phyloP scores from a whole-genome alignment of 30 jellyfish, hydroid and myxozoan genomes.

The Aurelia aurita region DNA sequence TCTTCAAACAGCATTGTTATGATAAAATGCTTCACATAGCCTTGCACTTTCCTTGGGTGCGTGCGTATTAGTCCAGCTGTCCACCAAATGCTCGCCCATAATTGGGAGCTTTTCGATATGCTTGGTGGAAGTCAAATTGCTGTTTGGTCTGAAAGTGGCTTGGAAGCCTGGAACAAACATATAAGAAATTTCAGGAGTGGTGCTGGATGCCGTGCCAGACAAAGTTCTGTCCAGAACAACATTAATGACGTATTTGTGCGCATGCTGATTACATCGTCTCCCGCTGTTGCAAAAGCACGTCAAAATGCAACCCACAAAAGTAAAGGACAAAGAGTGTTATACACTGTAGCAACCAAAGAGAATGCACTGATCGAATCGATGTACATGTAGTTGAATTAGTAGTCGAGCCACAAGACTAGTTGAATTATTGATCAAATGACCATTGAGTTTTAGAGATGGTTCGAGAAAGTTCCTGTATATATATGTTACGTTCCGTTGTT shows the following conservation, averaged over 20 bases:
- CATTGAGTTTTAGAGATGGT: too few species aligned
- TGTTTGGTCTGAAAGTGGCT: background rate
- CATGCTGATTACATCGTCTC: background rate
- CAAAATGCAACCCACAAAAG: too few species aligned
- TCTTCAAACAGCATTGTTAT: background rate
- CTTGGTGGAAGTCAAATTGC: conserved; percentile 1
- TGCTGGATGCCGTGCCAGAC: conserved; percentile 9
- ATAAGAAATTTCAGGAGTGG: background rate
- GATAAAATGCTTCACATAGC: background rate
- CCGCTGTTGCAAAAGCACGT: too few species aligned
- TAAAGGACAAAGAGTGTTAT: too few species aligned
- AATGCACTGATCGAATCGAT: too few species aligned
- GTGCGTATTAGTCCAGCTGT: background rate
- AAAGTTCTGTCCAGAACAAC: background rate
- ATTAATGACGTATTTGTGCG: background rate
- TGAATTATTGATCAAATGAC: too few species aligned
- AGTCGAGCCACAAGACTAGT: too few species aligned
- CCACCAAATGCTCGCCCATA: background rate
- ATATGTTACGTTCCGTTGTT: too few species aligned
- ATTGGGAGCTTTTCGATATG: conserved; percentile 15
- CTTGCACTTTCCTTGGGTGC: conserved; percentile 1
- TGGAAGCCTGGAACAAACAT: conserved; percentile 19
- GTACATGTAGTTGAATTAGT: too few species aligned
- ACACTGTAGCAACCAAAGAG: too few species aligned
- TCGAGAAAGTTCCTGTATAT: too few species aligned